phyloP scores from a whole-genome alignment of 2,797 vertebrate genomes.

The Ispidina lecontei region DNA sequence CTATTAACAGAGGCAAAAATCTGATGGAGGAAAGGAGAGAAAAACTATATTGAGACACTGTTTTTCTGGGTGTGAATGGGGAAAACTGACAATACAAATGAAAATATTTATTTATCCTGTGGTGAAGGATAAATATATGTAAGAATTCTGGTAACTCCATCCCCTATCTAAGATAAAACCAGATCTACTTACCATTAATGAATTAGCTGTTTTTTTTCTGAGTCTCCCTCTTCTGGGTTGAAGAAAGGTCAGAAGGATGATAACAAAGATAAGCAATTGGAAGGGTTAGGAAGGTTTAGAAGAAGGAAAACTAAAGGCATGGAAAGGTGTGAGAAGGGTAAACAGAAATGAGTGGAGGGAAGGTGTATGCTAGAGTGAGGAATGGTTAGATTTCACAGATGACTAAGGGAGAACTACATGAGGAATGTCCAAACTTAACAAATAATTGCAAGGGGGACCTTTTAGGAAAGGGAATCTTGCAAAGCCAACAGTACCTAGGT shows the following conservation, averaged over 20 bases:
- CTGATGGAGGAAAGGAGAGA: neutral
- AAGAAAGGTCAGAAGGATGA: neutral
- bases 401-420: neutral
- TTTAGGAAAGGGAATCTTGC: neutral
- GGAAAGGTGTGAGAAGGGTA: neutral
- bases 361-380: neutral
- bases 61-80: neutral
- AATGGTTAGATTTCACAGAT: neutral
- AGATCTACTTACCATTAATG: neutral
- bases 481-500: neutral
- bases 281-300: neutral
- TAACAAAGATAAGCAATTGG: neutral
- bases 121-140: neutral
- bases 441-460: neutral
- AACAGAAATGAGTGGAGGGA: neutral
- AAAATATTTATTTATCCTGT: neutral
- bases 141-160: neutral
- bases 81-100: neutral
- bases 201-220: neutral
- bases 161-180: neutral
- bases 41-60: neutral
- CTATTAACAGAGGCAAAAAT: conserved; percentile 2
- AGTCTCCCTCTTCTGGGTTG: neutral
- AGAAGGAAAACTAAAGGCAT: neutral
- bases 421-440: neutral